Percentiles rank a stretch among this genome's conserved stretches.
Conservation (phyloP, 2,113 vertebrate species). For the Macquaria australasica region DNA sequence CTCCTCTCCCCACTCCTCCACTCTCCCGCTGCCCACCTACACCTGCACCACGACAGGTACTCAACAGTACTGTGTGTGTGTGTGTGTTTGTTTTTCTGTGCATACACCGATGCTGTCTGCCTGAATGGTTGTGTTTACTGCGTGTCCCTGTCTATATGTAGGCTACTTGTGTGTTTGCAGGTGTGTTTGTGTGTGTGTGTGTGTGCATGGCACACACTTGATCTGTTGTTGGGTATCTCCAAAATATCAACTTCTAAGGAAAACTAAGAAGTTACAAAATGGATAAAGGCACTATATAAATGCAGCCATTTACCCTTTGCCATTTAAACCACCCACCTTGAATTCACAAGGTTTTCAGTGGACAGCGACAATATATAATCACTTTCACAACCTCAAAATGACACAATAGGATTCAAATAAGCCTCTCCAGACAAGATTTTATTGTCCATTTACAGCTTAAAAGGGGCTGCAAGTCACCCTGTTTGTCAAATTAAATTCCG, state of each 20-base stretch:
- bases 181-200: no score
- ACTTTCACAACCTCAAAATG: not conserved
- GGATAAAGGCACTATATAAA: no score
- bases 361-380: not conserved
- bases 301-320: no score
- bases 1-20: not conserved
- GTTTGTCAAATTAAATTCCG: no score
- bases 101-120: not conserved
- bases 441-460: not conserved
- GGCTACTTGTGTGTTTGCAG: not conserved
- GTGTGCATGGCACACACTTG: no score
- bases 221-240: not conserved
- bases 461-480: not conserved
- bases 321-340: not conserved
- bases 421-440: no score
- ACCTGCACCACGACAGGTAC: constrained; percentile 21
- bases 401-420: not conserved
- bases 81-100: constrained; percentile 4
- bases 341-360: no score
- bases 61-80: not conserved
- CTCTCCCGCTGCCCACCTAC: not conserved
- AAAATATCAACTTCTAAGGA: not conserved
- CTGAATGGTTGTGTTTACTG: not conserved
- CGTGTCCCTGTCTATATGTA: not conserved
- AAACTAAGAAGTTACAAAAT: no score